Evolutionary conservation across 1,140 invertebrate species (phyloP).

Genomic region (Trissolcus basalis): DNA sequence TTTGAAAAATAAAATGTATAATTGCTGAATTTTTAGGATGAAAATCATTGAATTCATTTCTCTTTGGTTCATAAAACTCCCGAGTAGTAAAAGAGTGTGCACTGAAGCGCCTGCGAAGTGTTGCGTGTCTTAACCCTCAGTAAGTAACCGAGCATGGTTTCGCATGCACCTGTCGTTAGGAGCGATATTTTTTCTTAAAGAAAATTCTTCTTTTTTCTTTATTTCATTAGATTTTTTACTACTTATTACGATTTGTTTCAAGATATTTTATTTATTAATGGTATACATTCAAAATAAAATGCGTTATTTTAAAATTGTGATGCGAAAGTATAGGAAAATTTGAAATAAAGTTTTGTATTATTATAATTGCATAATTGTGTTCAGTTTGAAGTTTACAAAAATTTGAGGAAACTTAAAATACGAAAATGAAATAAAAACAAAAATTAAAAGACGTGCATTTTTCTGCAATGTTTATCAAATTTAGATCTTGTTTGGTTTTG

Average conservation of each 20-base stretch:
- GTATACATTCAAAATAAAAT: no score
- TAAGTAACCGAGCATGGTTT: constrained; percentile 64
- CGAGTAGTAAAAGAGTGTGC: constrained; percentile 30
- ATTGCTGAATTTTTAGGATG: constrained; percentile 28
- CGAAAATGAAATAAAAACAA: not conserved
- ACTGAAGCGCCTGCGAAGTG: constrained; percentile 56
- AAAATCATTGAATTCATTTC: constrained; percentile 24
- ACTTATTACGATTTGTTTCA: no score
- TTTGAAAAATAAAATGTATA: no score
- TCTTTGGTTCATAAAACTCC: constrained; percentile 10
- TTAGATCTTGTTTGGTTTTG: not conserved
- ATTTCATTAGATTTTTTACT: no score
- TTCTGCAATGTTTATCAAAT: not conserved
- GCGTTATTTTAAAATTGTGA: not conserved
- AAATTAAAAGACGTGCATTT: no score
- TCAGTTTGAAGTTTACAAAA: no score
- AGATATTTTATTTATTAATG: no score
- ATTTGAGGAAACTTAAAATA: not conserved
- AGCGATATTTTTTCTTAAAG: constrained; percentile 25
- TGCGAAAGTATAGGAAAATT: no score
- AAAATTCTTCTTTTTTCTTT: constrained; percentile 5
- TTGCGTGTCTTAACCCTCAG: constrained; percentile 66
- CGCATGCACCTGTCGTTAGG: constrained; percentile 56
- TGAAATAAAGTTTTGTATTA: no score
- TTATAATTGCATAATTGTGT: no score